A percentile compares a stretch with the other conserved stretches of the same genome.
Conservation (phyloP, 1,140 invertebrate genomes). For the Apis mellifera region DNA sequence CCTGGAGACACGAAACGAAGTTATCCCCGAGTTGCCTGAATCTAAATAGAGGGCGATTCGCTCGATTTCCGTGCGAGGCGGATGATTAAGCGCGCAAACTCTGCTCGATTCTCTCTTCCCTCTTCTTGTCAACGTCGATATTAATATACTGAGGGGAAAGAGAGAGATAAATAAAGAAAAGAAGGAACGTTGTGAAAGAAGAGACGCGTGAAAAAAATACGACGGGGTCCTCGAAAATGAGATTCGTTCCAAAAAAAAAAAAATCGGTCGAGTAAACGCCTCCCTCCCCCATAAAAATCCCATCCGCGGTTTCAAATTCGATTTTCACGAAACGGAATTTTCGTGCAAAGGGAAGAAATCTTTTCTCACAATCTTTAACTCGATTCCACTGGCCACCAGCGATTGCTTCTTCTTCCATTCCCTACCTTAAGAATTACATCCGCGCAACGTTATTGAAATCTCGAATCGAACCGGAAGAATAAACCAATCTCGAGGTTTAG, state of each 20-base stretch:
- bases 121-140: no score
- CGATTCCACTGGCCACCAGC: neutral
- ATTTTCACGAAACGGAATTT: neutral
- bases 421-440: neutral
- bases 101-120: no score
- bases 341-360: neutral
- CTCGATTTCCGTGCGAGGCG: constrained; percentile 54
- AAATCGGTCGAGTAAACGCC: neutral
- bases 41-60: constrained; percentile 54
- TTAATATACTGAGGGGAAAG: no score
- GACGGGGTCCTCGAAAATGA: neutral
- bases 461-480: neutral
- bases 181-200: no score
- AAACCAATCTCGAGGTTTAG: neutral
- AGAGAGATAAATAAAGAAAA: no score
- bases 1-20: constrained; percentile 47
- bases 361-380: neutral
- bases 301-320: neutral
- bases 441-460: neutral
- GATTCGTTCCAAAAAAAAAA: neutral
- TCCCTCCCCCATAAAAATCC: neutral
- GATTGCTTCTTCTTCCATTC: neutral
- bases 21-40: constrained; percentile 47
- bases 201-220: neutral
- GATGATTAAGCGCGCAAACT: constrained; percentile 17